These are phyloP conservation scores for Pontoporia blainvillei DNA, from an alignment of 2,113 vertebrate species.

Conservation along the genomic window DNA sequence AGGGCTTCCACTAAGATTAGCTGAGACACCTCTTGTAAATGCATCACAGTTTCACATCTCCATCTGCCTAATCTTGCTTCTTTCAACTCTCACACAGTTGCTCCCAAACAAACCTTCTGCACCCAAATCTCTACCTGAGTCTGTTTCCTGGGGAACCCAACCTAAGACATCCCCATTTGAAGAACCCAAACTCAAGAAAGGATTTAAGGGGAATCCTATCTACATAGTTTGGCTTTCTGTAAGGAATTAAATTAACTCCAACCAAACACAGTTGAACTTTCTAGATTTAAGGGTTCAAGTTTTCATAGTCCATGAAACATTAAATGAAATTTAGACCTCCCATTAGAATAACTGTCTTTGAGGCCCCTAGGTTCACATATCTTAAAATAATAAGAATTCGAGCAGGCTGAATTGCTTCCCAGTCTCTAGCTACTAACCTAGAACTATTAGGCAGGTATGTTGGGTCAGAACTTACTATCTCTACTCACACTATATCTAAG, in stretches of 20 bases:
- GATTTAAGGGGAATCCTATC: background rate
- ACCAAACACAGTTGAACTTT: background rate
- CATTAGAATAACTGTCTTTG: background rate
- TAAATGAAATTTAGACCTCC: background rate
- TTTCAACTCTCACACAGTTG: background rate
- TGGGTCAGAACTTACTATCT: background rate
- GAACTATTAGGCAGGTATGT: background rate
- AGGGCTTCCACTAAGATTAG: background rate
- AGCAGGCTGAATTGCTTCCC: background rate
- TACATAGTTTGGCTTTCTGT: background rate
- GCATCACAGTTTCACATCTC: background rate
- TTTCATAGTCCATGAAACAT: background rate
- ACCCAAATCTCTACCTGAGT: background rate
- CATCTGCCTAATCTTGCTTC: background rate
- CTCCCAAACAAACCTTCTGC: background rate
- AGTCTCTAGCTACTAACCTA: background rate
- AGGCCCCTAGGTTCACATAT: background rate
- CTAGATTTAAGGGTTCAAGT: conserved; percentile 12
- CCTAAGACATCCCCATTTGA: background rate
- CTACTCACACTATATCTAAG: background rate
- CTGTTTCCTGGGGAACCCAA: background rate
- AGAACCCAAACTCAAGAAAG: background rate
- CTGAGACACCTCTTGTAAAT: background rate
- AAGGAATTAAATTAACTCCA: background rate
- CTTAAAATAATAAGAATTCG: background rate